These are phyloP conservation scores for Orientallactaga sibirica DNA, from an alignment of 2,797 vertebrate species.

Conservation along the genomic window DNA sequence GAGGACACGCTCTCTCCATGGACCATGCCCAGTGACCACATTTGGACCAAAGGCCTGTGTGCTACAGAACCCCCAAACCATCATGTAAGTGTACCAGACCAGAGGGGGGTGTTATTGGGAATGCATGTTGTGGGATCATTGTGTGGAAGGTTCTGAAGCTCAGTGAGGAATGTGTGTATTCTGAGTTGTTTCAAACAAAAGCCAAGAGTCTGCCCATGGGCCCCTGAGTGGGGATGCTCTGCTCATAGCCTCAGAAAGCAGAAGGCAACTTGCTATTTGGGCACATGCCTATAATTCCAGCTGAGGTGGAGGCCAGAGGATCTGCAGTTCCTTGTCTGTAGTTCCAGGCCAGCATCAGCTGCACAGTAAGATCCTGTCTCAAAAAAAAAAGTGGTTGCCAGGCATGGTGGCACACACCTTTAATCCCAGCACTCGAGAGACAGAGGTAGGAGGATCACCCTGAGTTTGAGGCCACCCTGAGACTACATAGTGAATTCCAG, in stretches of 20 bases:
- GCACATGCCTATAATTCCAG: not conserved
- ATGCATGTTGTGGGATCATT: accelerated
- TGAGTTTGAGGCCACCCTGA: not conserved
- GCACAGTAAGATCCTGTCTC: too few species aligned
- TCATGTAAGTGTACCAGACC: conserved; percentile 93
- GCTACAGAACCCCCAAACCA: conserved; percentile 96
- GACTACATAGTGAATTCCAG: not conserved
- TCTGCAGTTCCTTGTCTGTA: too few species aligned
- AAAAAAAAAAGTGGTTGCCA: too few species aligned
- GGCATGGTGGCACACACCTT: too few species aligned
- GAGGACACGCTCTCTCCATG: conserved; percentile 96
- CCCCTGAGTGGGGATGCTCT: not conserved
- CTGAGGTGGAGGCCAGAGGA: too few species aligned
- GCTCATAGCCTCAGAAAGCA: accelerated
- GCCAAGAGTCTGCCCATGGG: too few species aligned
- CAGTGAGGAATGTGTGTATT: too few species aligned
- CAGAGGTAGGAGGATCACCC: not conserved
- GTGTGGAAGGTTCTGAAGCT: not conserved
- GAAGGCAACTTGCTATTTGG: not conserved
- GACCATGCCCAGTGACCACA: conserved; percentile 98
- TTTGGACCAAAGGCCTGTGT: conserved; percentile 99
- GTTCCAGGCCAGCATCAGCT: too few species aligned
- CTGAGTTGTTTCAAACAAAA: not conserved
- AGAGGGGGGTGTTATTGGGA: accelerated
- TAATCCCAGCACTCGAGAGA: not conserved